These are phyloP conservation scores for Pygocentrus nattereri DNA, from an alignment of 2,797 vertebrate genomes.

Conservation along the genomic window DNA sequence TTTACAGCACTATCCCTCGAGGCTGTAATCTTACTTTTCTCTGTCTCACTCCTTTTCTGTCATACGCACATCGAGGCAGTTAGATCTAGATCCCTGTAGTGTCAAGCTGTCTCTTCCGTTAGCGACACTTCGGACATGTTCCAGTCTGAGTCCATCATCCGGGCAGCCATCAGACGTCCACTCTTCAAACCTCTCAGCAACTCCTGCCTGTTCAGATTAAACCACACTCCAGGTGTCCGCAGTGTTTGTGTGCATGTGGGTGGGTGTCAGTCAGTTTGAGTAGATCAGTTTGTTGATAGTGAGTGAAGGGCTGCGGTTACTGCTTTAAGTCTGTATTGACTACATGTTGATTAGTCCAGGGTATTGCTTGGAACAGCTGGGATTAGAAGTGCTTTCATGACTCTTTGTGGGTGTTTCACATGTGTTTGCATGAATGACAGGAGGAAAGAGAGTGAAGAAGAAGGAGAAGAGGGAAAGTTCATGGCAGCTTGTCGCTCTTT, in stretches of 20 bases:
- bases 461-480: neutral
- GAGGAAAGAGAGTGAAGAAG: neutral
- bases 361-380: constrained; percentile 31
- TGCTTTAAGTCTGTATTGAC: constrained; percentile 38
- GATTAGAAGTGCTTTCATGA: constrained; percentile 33
- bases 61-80: constrained; percentile 23
- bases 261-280: constrained; percentile 16
- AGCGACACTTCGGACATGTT: constrained; percentile 36
- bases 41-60: neutral
- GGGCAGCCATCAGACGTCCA: constrained; percentile 33
- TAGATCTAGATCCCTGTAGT: constrained; percentile 42
- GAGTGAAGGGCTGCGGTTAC: constrained; percentile 21
- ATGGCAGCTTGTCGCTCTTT: constrained; percentile 3
- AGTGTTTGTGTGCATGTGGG: neutral
- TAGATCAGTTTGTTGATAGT: constrained; percentile 21
- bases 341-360: constrained; percentile 39
- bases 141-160: constrained; percentile 46
- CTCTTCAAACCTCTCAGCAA: constrained; percentile 19
- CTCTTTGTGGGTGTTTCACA: constrained; percentile 12
- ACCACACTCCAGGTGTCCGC: constrained; percentile 38
- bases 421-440: neutral
- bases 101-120: constrained; percentile 40
- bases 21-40: neutral
- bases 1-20: neutral
- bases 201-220: constrained; percentile 45